Base-by-base conservation (phyloP, 1,140 invertebrate genomes). In the Platyura marginata region DNA sequence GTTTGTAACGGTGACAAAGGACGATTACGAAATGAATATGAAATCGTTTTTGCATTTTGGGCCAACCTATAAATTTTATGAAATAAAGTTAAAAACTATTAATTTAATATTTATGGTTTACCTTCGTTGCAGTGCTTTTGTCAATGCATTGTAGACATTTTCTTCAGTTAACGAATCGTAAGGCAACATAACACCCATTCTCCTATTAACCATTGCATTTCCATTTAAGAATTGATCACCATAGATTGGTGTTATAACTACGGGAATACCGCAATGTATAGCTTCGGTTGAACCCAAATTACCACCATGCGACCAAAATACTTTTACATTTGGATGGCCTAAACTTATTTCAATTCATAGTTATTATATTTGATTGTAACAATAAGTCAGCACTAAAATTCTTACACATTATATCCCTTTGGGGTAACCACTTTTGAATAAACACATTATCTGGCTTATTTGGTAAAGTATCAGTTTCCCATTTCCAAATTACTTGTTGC, bases 241-340 rank as follows among this genome's bases (percentile, higher is more conserved):
- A 47, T 74, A 69, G 22, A 85, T 56, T 1, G 82, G 82, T 46
- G 83, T 72, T 21, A 75, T 70, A 15, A 88, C 57, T 47, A 83
- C 64, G 0, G 83, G 82, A n/a, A 82, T 75, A 15, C 70, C 79
- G 49, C 70, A 79, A 50, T 79, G 70, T 36, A 83, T 64, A 9
- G 78, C 70, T 53, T 88, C 83, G 16, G 74, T 77, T 0, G 73
- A 73, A 3, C 82, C 74, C 44, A 81, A 65, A 41, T 81, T 68
- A 2, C 81, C 83, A 18, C 76, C 77, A 49, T 88, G 82, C 1
- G 75, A 73, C 46, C 83, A 69, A 49, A 84, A 85, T 2, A 68
- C 65, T 41, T 66, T 63, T 0, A 74, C 68, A 48, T 78, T 75
- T 6, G 72, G 69, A 57, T 86, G 78, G 55, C 59, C 69, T 57